phyloP scores from a whole-genome alignment of 2,797 vertebrate species.

The Tragelaphus oryx region DNA sequence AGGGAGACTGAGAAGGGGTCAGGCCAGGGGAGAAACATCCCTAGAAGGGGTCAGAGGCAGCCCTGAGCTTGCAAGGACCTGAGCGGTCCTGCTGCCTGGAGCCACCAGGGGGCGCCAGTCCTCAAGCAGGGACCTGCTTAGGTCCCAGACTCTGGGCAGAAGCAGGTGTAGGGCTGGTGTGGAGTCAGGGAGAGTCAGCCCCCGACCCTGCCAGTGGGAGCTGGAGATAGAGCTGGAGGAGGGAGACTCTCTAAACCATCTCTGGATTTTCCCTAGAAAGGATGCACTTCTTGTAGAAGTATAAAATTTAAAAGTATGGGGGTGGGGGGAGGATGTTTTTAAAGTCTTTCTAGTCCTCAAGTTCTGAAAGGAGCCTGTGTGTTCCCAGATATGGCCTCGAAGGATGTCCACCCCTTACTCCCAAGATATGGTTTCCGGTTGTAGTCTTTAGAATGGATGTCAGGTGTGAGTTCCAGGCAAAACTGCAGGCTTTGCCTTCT shows the following conservation, averaged over 20 bases:
- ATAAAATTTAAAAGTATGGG: background rate
- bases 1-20: background rate
- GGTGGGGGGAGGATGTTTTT: background rate
- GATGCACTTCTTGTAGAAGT: background rate
- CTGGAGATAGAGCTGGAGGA: background rate
- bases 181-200: background rate
- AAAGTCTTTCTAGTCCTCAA: background rate
- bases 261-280: background rate
- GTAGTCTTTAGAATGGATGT: background rate
- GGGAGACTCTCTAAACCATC: background rate
- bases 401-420: background rate
- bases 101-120: slow-evolving; percentile 67
- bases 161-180: background rate
- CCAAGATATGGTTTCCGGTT: background rate
- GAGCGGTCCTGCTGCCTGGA: background rate
- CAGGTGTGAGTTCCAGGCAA: background rate
- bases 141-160: background rate
- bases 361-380: background rate
- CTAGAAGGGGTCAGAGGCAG: too few species aligned
- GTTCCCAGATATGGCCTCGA: background rate
- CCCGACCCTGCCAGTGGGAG: too few species aligned
- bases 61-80: background rate
- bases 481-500: background rate
- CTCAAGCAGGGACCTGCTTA: background rate
- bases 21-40: background rate